Conservation (phyloP, 2,888 invertebrate species). For the Mythimna pallens region DNA sequence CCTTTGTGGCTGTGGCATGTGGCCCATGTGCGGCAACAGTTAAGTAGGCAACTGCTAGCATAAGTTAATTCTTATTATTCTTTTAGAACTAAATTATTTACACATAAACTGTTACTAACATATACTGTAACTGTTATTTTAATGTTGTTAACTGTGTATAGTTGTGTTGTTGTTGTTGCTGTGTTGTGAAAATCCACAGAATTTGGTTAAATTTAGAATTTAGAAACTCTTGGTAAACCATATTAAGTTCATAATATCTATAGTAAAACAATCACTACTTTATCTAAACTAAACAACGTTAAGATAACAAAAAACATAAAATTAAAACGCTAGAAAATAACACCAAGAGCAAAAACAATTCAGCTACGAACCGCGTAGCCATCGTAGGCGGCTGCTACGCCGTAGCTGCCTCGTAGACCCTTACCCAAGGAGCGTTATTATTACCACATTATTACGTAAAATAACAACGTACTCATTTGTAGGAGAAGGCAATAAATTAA, state of each 20-base stretch:
- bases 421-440: slow-evolving; percentile 37
- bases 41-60: too few species aligned
- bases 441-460: slow-evolving; percentile 50
- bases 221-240: not conserved
- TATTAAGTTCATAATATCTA: not conserved
- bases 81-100: too few species aligned
- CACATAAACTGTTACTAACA: too few species aligned
- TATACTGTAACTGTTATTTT: too few species aligned
- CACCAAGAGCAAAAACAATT: not conserved
- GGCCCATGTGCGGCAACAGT: too few species aligned
- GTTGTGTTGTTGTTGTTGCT: too few species aligned
- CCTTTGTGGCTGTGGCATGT: too few species aligned
- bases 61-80: too few species aligned
- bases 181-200: too few species aligned
- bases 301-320: not conserved
- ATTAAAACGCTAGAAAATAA: not conserved
- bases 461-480: slow-evolving; percentile 58
- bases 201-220: too few species aligned
- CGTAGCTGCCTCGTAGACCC: slow-evolving; percentile 47
- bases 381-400: slow-evolving; percentile 30
- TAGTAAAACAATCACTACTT: not conserved
- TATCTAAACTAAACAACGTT: not conserved
- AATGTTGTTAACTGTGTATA: too few species aligned
- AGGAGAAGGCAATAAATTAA: slow-evolving; percentile 55
- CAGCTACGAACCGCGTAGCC: slow-evolving; percentile 33